Evolutionary conservation across 2,797 vertebrate species (phyloP), one percentile per base, ranked within the genome.

Genomic region (Lemur catta): DNA sequence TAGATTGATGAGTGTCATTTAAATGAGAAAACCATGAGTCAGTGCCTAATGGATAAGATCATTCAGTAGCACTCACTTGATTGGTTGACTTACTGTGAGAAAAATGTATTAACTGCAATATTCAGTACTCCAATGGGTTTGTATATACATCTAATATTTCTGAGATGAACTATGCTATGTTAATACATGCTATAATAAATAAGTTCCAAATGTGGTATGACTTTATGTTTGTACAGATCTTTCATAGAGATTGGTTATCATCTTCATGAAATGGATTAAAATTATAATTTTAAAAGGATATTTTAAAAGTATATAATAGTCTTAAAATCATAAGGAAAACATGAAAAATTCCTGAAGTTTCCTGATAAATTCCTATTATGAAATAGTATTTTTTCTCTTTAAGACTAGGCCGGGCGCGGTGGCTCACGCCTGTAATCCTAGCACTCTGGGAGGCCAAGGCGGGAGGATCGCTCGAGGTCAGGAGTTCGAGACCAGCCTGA

Each of bases 181-280:
- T n/a, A 72, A 55, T 55, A 84, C 7, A 14, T 84, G 48, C 41
- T 69, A 33, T 24, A 26, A 63, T 22, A 72, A 72, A 61, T 61
- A 28, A 43, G 22, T 55, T 81, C 20, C 72, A 74, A 88, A 5
- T 61, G 63, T 38, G 74, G 13, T 86, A 59, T 78, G 33, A 30
- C n/a, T 92, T 84, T 74, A 30, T 78, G 87, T 93, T 87, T 93
- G 35, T 72, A 28, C 75, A 46, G 89, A 48, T 76, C 17, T 84
- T 89, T 35, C 8, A n/a, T 46, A 82, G 63, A 61, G 52, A 33
- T 89, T 76, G 71, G 22, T 84, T 93, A 43, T 93, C 65, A 72
- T 50, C 15, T 43, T 71, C 15, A 79, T 84, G 28, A 50, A 84
- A 38, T 35, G 41, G 8, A 35, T 20, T n/a, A n/a, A n/a, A n/a